Conservation (phyloP, 2,888 invertebrate species). For the Monoplex corrugatus region DNA sequence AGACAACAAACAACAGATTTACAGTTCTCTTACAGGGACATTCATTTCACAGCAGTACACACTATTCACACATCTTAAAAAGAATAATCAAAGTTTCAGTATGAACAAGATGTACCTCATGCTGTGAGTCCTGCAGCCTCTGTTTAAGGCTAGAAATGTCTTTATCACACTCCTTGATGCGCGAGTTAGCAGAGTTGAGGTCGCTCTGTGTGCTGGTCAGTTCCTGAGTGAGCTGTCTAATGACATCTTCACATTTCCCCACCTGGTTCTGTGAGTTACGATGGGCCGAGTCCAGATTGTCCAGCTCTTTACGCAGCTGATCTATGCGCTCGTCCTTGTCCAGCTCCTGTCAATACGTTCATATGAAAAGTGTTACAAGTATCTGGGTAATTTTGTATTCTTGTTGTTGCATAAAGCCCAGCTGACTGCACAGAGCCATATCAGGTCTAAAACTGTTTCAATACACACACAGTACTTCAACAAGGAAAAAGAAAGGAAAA, state of each 20-base stretch:
- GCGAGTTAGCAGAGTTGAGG: slow-evolving; percentile 70
- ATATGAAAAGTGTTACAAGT: background rate
- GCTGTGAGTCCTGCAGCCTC: slow-evolving; percentile 69
- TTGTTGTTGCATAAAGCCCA: too few relatives aligned
- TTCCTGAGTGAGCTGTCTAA: slow-evolving; percentile 78
- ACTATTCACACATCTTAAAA: background rate
- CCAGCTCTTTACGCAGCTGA: slow-evolving; percentile 71
- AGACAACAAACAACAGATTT: too few relatives aligned
- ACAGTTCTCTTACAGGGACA: too few relatives aligned
- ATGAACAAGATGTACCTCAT: slow-evolving; percentile 67
- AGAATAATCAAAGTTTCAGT: too few relatives aligned
- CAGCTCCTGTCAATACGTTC: slow-evolving; percentile 62
- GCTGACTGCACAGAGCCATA: too few relatives aligned
- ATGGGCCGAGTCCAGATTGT: slow-evolving; percentile 73
- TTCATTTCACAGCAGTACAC: background rate
- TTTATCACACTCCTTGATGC: slow-evolving; percentile 73
- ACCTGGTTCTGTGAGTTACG: slow-evolving; percentile 74
- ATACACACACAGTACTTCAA: too few relatives aligned
- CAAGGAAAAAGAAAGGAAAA: too few relatives aligned
- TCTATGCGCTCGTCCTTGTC: slow-evolving; percentile 74
- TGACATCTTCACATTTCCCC: slow-evolving; percentile 76
- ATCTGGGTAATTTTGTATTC: too few relatives aligned
- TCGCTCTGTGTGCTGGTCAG: slow-evolving; percentile 75
- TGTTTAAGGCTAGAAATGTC: slow-evolving; percentile 72
- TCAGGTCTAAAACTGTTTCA: too few relatives aligned